Conservation (phyloP, 37 sponge, comb jelly and placozoan species). For the Hormiphora californensis region DNA sequence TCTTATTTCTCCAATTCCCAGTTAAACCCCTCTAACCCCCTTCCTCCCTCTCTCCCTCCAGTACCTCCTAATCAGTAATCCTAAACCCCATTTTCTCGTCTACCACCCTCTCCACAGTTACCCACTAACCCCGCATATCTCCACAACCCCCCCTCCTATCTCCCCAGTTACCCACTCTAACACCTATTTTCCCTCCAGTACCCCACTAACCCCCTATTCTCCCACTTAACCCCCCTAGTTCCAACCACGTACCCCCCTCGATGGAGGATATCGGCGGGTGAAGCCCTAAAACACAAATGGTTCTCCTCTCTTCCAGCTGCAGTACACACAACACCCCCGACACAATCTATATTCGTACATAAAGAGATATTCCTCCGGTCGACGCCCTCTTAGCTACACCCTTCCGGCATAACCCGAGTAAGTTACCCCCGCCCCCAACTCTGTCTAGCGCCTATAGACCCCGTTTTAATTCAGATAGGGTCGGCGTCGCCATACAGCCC, state of each 20-base stretch:
- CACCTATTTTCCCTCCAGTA: not conserved
- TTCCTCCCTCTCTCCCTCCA: not conserved
- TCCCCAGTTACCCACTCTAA: not conserved
- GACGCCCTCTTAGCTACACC: too few species aligned
- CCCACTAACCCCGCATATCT: not conserved
- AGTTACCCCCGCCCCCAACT: too few species aligned
- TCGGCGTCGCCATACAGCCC: too few species aligned
- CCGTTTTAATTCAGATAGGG: too few species aligned
- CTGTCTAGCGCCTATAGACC: too few species aligned
- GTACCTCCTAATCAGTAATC: not conserved
- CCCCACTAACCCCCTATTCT: not conserved
- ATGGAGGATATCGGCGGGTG: conserved; percentile 1
- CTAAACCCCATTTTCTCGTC: not conserved
- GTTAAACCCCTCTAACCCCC: not conserved
- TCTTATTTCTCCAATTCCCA: not conserved
- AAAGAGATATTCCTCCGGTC: too few species aligned
- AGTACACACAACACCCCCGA: conserved; percentile 19
- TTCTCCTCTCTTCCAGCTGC: conserved; percentile 27
- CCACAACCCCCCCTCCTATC: not conserved
- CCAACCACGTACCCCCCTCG: conserved; percentile 33
- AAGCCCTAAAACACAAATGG: conserved; percentile 28
- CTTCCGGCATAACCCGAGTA: too few species aligned
- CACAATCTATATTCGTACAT: conserved; percentile 4
- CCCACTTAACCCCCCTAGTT: not conserved
- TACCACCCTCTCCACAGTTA: not conserved